Percentiles rank a stretch among this genome's conserved stretches.
These are phyloP conservation scores for Crepidodera aurea DNA, from an alignment of 2,888 invertebrate genomes.

Conservation along the genomic window DNA sequence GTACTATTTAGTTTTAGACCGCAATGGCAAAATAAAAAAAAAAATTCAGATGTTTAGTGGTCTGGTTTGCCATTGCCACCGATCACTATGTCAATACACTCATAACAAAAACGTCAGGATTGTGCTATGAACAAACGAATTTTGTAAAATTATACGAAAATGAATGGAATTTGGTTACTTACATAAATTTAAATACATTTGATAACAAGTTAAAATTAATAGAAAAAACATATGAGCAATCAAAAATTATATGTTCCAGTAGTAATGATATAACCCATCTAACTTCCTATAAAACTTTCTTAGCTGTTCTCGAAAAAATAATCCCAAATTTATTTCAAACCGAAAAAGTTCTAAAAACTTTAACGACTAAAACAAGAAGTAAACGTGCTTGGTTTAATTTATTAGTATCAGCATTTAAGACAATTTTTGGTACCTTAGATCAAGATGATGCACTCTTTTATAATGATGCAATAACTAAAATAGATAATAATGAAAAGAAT, in stretches of 20 bases:
- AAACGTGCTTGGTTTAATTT: constrained; percentile 29
- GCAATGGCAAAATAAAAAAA: no score
- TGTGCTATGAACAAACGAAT: constrained; percentile 23
- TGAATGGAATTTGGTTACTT: constrained; percentile 27
- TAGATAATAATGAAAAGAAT: constrained; percentile 16
- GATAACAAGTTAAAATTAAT: constrained; percentile 21
- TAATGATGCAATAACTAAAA: constrained; percentile 23
- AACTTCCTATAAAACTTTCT: constrained; percentile 1
- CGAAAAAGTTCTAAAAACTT: constrained; percentile 9
- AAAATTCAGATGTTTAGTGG: constrained; percentile 25
- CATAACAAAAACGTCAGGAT: constrained; percentile 8
- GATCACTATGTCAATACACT: neutral
- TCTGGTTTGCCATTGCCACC: neutral
- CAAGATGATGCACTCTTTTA: constrained; percentile 29
- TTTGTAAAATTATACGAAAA: constrained; percentile 19
- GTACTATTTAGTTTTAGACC: no score
- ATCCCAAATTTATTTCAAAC: constrained; percentile 14
- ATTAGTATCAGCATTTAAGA: constrained; percentile 29
- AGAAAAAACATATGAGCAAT: constrained; percentile 2
- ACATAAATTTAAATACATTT: constrained; percentile 23
- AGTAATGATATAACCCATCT: neutral
- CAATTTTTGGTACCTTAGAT: constrained; percentile 30
- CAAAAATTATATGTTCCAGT: constrained; percentile 5
- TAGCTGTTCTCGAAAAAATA: constrained; percentile 9
- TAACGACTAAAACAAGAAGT: neutral